Evolutionary conservation across 1,140 invertebrate genomes (phyloP), one percentile per base, ranked within the genome.

Genomic region (Charaxes varanes): DNA sequence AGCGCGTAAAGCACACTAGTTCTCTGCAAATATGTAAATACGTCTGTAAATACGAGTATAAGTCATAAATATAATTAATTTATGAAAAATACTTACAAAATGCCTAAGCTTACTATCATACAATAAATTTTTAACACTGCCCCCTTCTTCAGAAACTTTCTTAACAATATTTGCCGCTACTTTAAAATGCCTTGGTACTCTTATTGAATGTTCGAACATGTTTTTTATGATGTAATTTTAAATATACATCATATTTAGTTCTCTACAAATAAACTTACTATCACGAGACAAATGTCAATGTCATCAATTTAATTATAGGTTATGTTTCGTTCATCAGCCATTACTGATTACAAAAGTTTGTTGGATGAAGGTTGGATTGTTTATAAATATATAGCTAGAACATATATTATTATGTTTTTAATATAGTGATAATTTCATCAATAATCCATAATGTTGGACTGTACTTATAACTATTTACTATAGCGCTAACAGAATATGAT

Each of bases 171-270:
- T 88, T 1, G 90, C 87, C 11, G 89, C 88, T 45, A 86, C 63
- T 85, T 92, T 93, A 69, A 93, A 96, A 64, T 93, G 78, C 65
- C 88, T 87, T 23, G 93, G 92, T 46, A 94, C 90, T 86, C 89
- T 92, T 21, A 92, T 69, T 22, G 91, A 92, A 80, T 93, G 91
- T 50, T 87, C 83, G 72, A 89, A 90, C 85, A 86, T 84, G 62
- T 60, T 81, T 56, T 24, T 43, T 13, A 33, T n/a, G n/a, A 2
- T 10, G 6, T 15, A 28, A 15, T 1, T 4, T 4, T 5, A 6
- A 30, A 30, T n/a, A 17, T 3, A 7, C 8, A 8, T 24, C 2
- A 8, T 16, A 28, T 28, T 28, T 15, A n/a, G n/a, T 28, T 14
- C 2, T 7, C 7, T 14, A n/a, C 4, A 15, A 14, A 6, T 5